These are phyloP conservation scores for Leucoma salicis DNA, from an alignment of 2,888 invertebrate genomes.

Conservation along the genomic window DNA sequence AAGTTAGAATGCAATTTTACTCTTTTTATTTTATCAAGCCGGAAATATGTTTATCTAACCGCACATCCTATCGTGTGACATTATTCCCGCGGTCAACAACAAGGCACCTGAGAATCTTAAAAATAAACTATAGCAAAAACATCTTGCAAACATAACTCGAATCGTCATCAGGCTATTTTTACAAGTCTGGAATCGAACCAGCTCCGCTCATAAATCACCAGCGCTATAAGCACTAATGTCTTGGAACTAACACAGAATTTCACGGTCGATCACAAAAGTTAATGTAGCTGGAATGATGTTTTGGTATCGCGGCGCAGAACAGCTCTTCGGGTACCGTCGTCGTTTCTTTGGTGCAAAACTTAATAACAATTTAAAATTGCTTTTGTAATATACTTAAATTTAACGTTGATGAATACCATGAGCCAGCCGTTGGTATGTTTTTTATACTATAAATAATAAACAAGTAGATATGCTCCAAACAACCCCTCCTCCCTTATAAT, in stretches of 20 bases:
- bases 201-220: constrained; percentile 55
- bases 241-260: constrained; percentile 60
- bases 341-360: not conserved
- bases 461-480: too few relatives aligned
- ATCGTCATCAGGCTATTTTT: constrained; percentile 26
- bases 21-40: too few relatives aligned
- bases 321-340: not conserved
- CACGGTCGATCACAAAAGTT: constrained; percentile 55
- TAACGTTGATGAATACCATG: too few relatives aligned
- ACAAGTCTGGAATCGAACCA: constrained; percentile 39
- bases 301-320: constrained; percentile 28
- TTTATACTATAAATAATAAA: too few relatives aligned
- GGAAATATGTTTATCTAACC: too few relatives aligned
- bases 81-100: too few relatives aligned
- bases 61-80: too few relatives aligned
- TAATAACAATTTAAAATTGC: constrained; percentile 7
- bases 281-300: constrained; percentile 54
- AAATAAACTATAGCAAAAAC: too few relatives aligned
- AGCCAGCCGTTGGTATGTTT: too few relatives aligned
- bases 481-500: too few relatives aligned
- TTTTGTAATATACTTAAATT: constrained; percentile 3
- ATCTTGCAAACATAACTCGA: constrained; percentile 1
- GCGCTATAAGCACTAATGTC: constrained; percentile 52
- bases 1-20: too few relatives aligned
- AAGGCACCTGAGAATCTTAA: too few relatives aligned